A percentile compares a stretch with the other conserved stretches of the same genome.
These are phyloP conservation scores for Panthera leo DNA, from an alignment of 2,113 vertebrate species.

Conservation along the genomic window DNA sequence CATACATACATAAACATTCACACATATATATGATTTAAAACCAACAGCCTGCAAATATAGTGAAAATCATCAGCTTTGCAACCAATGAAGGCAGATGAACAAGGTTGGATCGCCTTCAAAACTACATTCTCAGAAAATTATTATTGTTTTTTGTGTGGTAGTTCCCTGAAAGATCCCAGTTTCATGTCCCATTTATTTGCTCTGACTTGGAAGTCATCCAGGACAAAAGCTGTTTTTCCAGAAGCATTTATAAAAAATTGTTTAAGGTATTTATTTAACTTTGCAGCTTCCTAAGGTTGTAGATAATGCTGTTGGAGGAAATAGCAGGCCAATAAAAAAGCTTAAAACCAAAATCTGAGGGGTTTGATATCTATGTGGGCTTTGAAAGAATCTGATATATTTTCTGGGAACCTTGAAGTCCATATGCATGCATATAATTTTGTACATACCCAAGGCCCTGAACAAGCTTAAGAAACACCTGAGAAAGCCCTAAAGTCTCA, in stretches of 20 bases:
- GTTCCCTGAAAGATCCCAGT: background rate
- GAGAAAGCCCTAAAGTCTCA: background rate
- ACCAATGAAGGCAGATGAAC: background rate
- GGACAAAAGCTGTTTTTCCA: background rate
- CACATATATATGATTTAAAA: background rate
- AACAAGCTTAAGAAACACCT: background rate
- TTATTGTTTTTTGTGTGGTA: background rate
- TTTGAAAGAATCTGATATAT: background rate
- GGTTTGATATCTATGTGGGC: background rate
- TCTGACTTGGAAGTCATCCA: background rate
- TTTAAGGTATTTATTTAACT: background rate
- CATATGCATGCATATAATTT: background rate
- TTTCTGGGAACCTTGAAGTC: background rate
- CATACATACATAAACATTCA: background rate
- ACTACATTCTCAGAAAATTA: background rate
- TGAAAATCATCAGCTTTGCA: background rate
- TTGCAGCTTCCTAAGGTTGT: background rate
- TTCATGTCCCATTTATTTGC: background rate
- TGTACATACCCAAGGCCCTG: background rate
- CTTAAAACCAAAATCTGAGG: background rate
- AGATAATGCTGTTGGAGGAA: background rate
- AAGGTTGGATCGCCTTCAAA: background rate
- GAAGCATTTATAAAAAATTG: background rate
- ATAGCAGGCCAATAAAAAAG: background rate
- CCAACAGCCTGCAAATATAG: background rate